These are phyloP conservation scores for Willisornis vidua DNA, from an alignment of 2,113 vertebrate genomes.

Conservation along the genomic window DNA sequence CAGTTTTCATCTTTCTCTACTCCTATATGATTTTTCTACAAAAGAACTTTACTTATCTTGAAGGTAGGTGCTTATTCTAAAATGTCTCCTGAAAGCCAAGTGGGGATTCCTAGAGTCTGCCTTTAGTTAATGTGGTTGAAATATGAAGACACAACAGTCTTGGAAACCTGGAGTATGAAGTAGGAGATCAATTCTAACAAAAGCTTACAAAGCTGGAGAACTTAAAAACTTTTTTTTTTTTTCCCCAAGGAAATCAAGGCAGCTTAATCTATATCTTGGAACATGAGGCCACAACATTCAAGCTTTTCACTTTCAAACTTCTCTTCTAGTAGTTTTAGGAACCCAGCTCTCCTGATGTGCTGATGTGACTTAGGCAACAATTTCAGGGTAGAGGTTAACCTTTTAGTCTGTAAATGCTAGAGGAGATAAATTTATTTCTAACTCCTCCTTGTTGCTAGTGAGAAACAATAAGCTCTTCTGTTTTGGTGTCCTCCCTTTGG, in stretches of 20 bases:
- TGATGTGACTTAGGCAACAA: neutral
- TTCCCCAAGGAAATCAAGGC: neutral
- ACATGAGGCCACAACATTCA: neutral
- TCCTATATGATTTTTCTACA: neutral
- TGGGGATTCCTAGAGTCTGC: accelerated
- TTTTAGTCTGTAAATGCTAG: too few species aligned
- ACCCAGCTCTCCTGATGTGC: accelerated
- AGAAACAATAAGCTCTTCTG: accelerated
- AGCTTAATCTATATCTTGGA: neutral
- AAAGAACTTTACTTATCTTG: neutral
- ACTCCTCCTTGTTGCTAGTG: neutral
- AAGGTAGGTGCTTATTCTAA: neutral
- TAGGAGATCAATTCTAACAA: neutral
- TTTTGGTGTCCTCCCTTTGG: neutral
- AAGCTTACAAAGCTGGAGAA: neutral
- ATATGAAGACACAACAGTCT: neutral
- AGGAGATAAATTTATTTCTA: too few species aligned
- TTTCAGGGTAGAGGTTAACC: too few species aligned
- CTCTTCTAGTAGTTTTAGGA: neutral
- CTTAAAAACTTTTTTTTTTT: accelerated
- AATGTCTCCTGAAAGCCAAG: neutral
- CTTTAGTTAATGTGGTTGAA: neutral
- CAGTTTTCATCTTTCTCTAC: neutral
- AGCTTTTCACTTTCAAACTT: neutral
- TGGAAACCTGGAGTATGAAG: neutral